Evolutionary conservation across 2,113 vertebrate genomes (phyloP).

Genomic region (Propithecus coquereli): DNA sequence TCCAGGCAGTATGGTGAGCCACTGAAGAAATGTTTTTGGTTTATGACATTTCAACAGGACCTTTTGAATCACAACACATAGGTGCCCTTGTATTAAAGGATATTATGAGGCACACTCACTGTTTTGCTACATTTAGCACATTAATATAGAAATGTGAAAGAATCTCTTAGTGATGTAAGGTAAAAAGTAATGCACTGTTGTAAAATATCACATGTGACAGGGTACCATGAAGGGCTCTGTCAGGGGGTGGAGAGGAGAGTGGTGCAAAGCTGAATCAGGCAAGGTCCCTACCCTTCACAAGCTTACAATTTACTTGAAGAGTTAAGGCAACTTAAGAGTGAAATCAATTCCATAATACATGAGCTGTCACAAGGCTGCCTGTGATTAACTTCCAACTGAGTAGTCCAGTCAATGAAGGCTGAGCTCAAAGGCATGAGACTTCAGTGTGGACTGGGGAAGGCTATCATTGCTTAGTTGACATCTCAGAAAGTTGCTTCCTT

Average conservation of each 20-base stretch:
- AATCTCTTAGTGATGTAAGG: not conserved
- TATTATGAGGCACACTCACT: not conserved
- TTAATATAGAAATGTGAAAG: not conserved
- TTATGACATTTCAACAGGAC: not conserved
- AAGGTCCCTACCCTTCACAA: slow-evolving; percentile 22
- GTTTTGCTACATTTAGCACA: not conserved
- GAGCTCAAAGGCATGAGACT: slow-evolving; percentile 44
- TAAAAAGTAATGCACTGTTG: not conserved
- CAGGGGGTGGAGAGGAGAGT: not conserved
- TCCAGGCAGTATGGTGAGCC: not conserved
- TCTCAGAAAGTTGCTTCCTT: slow-evolving; percentile 25
- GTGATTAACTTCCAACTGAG: slow-evolving; percentile 58
- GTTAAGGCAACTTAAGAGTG: slow-evolving; percentile 23
- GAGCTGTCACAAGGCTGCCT: slow-evolving; percentile 49
- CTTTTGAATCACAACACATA: not conserved
- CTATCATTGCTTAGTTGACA: slow-evolving; percentile 45
- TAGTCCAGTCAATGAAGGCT: slow-evolving; percentile 32
- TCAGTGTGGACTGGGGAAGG: not conserved
- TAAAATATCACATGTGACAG: not conserved
- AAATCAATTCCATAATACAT: slow-evolving; percentile 63
- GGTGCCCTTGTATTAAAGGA: not conserved
- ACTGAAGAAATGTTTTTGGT: slow-evolving; percentile 11
- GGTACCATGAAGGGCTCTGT: not conserved
- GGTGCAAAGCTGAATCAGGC: not conserved
- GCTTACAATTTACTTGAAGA: slow-evolving; percentile 37